Evolutionary conservation across 2,113 vertebrate species (phyloP).

Genomic region (Toxotes chatareus): DNA sequence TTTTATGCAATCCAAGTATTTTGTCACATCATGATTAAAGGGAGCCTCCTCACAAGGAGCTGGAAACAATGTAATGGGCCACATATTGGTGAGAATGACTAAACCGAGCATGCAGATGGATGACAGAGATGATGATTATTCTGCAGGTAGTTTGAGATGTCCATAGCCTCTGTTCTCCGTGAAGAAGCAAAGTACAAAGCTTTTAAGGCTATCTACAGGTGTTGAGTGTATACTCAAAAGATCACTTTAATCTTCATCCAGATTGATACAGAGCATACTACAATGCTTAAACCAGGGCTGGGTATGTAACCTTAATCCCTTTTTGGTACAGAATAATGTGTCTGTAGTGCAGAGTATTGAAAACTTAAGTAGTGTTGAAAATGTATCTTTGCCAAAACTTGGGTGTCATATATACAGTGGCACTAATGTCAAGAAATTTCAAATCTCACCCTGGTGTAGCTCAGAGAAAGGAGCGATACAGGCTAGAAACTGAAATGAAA

Average conservation of each 20-base stretch:
- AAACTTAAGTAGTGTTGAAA: not conserved
- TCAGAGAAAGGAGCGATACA: not conserved
- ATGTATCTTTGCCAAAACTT: not conserved
- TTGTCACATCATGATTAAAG: slow-evolving; percentile 6
- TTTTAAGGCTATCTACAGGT: slow-evolving; percentile 8
- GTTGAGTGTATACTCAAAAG: not conserved
- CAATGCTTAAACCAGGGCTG: not conserved
- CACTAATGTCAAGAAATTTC: not conserved
- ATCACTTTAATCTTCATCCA: slow-evolving; percentile 14
- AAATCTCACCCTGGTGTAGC: not conserved
- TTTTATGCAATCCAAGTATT: slow-evolving; percentile 5
- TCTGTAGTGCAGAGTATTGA: not conserved
- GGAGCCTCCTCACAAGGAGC: slow-evolving; percentile 5
- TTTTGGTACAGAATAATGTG: not conserved
- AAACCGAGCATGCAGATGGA: not conserved
- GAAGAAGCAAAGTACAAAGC: not conserved
- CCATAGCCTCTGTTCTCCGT: not conserved
- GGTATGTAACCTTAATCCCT: not conserved
- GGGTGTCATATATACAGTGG: not conserved
- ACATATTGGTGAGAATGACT: slow-evolving; percentile 12
- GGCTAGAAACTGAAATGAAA: not conserved
- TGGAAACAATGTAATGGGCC: slow-evolving; percentile 4
- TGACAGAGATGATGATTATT: not conserved
- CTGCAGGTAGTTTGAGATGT: not conserved
- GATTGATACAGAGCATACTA: not conserved